Evolutionary conservation across 2,888 invertebrate genomes (phyloP).

Genomic region (Melieria picta): DNA sequence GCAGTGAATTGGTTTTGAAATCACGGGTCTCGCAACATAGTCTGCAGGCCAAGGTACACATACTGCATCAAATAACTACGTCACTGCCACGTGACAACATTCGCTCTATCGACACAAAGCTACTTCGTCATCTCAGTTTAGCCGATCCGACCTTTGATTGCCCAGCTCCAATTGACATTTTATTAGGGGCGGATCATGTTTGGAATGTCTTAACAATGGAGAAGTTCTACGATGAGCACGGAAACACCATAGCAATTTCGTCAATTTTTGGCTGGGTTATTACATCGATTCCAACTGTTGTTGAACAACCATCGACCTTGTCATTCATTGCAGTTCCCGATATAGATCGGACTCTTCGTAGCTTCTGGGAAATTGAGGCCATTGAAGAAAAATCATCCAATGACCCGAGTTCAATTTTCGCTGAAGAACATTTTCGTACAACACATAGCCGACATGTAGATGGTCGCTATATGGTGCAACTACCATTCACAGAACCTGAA

Average conservation of each 20-base stretch:
- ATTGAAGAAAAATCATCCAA: not conserved
- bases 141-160: not conserved
- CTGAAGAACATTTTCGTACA: not conserved
- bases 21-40: not conserved
- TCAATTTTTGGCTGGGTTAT: not conserved
- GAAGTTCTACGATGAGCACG: not conserved
- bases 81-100: not conserved
- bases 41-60: not conserved
- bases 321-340: not conserved
- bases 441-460: not conserved
- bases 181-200: not conserved
- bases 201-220: not conserved
- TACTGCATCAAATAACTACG: not conserved
- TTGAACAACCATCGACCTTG: not conserved
- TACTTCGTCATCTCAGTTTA: not conserved
- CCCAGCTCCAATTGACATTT: not conserved
- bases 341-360: not conserved
- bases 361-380: not conserved
- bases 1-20: not conserved
- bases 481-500: conserved; percentile 13
- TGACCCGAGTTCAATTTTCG: not conserved
- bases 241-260: not conserved
- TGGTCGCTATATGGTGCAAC: conserved; percentile 11
- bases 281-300: not conserved
- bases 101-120: not conserved